Evolutionary conservation across 2,888 invertebrate species (phyloP).

Genomic region (Argyresthia goedartella): DNA sequence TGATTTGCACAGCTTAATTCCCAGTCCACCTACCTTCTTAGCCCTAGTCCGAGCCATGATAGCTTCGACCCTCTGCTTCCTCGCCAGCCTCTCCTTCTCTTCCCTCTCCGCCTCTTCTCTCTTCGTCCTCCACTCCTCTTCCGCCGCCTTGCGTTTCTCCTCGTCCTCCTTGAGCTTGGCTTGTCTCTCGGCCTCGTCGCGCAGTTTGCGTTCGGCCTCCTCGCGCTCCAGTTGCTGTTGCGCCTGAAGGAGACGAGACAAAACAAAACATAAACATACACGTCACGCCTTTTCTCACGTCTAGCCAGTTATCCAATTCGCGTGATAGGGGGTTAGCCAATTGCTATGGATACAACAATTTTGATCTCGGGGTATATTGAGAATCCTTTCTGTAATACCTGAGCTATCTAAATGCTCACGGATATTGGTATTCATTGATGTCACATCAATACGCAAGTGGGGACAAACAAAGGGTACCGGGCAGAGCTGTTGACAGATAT

Average conservation of each 20-base stretch:
- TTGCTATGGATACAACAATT: not conserved
- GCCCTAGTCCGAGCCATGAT: constrained; percentile 91
- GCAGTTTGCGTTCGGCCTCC: constrained; percentile 77
- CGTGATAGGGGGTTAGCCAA: too few relatives aligned
- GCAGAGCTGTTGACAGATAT: too few relatives aligned
- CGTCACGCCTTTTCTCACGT: too few relatives aligned
- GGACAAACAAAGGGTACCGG: too few relatives aligned
- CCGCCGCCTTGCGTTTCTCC: constrained; percentile 83
- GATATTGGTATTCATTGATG: too few relatives aligned
- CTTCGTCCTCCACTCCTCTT: constrained; percentile 87
- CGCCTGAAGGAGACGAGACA: constrained; percentile 41
- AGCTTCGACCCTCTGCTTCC: constrained; percentile 92
- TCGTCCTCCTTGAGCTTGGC: constrained; percentile 77
- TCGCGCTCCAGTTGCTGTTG: constrained; percentile 72
- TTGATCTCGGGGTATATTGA: not conserved
- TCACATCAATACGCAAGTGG: too few relatives aligned
- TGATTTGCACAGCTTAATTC: too few relatives aligned
- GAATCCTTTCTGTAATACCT: too few relatives aligned
- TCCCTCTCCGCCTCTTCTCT: constrained; percentile 89
- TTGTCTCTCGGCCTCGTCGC: constrained; percentile 79
- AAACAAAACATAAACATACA: not conserved
- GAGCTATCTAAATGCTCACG: too few relatives aligned
- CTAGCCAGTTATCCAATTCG: too few relatives aligned
- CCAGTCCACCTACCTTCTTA: constrained; percentile 42
- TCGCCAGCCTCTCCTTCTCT: constrained; percentile 88